Evolutionary conservation across 1,140 invertebrate genomes (phyloP).

Genomic region (Pteromalus puparum): DNA sequence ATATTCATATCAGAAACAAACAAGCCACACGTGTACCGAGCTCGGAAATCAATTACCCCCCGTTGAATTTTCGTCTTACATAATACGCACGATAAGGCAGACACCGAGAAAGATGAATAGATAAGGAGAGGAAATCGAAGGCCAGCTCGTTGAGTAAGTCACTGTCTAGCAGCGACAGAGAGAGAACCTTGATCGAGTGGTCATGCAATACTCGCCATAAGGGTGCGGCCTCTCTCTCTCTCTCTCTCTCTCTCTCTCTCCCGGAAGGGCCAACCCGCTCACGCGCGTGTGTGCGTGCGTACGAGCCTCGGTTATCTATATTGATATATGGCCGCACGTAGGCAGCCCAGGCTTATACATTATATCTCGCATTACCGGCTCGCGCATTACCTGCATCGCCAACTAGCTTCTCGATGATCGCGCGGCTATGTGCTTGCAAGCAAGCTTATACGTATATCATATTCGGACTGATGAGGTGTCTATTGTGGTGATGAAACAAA

Average conservation of each 20-base stretch:
- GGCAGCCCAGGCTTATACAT: conserved; percentile 15
- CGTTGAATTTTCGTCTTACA: background rate
- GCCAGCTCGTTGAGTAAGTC: conserved; percentile 61
- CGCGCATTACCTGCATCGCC: conserved; percentile 52
- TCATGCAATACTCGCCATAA: conserved; percentile 61
- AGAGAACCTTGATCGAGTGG: conserved; percentile 70
- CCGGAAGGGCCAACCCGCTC: conserved; percentile 31
- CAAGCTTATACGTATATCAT: background rate
- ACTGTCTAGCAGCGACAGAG: conserved; percentile 65
- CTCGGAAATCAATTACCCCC: conserved; percentile 6
- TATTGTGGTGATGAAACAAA: background rate
- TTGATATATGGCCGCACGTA: conserved; percentile 56
- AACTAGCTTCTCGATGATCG: conserved; percentile 58
- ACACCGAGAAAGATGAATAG: conserved; percentile 46
- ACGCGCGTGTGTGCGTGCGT: conserved; percentile 44
- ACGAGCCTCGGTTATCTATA: conserved; percentile 56
- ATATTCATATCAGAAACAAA: background rate
- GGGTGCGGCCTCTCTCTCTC: background rate
- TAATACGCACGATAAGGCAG: background rate
- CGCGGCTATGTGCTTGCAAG: conserved; percentile 55
- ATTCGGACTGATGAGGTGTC: background rate
- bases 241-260: background rate
- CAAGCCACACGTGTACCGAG: background rate
- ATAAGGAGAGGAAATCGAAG: conserved; percentile 39
- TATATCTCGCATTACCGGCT: conserved; percentile 59